Conservation (phyloP, 2,113 vertebrate species). For the Collichthys lucidus region DNA sequence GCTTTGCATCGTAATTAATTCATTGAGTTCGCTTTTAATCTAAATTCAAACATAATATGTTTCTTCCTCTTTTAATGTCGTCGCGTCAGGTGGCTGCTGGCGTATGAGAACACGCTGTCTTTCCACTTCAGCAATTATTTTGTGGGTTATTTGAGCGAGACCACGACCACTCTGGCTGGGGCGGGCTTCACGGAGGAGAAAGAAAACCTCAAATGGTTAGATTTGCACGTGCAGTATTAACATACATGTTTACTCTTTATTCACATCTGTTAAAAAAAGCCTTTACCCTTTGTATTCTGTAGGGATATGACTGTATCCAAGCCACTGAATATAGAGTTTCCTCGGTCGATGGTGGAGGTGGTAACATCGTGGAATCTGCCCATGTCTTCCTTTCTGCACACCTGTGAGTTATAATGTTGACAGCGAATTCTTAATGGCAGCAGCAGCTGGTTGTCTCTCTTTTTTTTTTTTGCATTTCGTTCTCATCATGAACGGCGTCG, state of each 20-base stretch:
- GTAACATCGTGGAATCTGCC: constrained; percentile 93
- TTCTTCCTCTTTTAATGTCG: background rate
- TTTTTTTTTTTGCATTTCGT: background rate
- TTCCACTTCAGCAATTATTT: constrained; percentile 97
- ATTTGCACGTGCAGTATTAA: background rate
- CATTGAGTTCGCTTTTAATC: background rate
- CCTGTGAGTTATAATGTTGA: constrained; percentile 83
- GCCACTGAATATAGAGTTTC: constrained; percentile 89
- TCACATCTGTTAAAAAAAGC: background rate
- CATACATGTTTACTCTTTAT: background rate
- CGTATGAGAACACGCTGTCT: constrained; percentile 90
- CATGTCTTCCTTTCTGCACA: constrained; percentile 92
- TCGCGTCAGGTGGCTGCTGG: constrained; percentile 87
- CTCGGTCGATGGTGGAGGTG: constrained; percentile 92
- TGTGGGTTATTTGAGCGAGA: constrained; percentile 92
- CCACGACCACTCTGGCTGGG: constrained; percentile 88
- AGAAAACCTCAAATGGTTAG: constrained; percentile 91
- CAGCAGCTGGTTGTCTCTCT: background rate
- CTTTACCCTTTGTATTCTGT: constrained; percentile 5
- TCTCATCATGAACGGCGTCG: constrained; percentile 12
- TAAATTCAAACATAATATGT: background rate
- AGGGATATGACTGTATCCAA: constrained; percentile 90
- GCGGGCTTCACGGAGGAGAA: constrained; percentile 91
- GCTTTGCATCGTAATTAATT: background rate
- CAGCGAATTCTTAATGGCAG: background rate